These are phyloP conservation scores for Microctonus hyperodae DNA, from an alignment of 2,888 invertebrate species.

Conservation along the genomic window DNA sequence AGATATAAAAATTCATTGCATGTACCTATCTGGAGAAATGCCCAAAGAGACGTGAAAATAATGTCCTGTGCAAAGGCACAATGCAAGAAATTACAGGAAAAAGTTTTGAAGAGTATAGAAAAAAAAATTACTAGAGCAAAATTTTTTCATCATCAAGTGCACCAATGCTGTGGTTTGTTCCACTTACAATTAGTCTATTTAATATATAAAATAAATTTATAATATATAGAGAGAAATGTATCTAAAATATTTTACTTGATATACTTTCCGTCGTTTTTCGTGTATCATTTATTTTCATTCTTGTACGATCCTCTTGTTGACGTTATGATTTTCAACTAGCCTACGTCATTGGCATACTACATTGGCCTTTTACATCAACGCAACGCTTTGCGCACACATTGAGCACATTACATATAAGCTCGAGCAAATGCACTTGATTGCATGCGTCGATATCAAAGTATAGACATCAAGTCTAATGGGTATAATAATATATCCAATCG, in stretches of 20 bases:
- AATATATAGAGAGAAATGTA: constrained; percentile 4
- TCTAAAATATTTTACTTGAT: constrained; percentile 17
- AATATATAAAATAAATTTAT: neutral
- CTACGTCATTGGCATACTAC: constrained; percentile 19
- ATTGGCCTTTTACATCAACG: constrained; percentile 33
- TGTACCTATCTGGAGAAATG: neutral
- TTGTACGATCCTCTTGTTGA: constrained; percentile 33
- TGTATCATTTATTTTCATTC: constrained; percentile 4
- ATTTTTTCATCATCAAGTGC: constrained; percentile 13
- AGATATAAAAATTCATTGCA: neutral
- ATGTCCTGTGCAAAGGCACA: neutral
- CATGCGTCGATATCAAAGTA: constrained; percentile 23
- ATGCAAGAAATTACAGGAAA: constrained; percentile 5
- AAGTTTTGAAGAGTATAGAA: constrained; percentile 8
- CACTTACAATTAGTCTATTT: constrained; percentile 20
- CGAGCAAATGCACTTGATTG: too few species aligned
- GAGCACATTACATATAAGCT: too few species aligned
- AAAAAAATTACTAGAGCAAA: constrained; percentile 7
- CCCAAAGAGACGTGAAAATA: neutral
- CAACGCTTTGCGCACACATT: neutral
- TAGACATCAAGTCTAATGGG: too few species aligned
- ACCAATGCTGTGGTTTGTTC: constrained; percentile 9
- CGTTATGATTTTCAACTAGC: constrained; percentile 27
- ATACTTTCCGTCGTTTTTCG: constrained; percentile 19
- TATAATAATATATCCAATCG: too few species aligned